Base-by-base conservation (phyloP, 2,113 vertebrate genomes). In the Taurulus bubalis region DNA sequence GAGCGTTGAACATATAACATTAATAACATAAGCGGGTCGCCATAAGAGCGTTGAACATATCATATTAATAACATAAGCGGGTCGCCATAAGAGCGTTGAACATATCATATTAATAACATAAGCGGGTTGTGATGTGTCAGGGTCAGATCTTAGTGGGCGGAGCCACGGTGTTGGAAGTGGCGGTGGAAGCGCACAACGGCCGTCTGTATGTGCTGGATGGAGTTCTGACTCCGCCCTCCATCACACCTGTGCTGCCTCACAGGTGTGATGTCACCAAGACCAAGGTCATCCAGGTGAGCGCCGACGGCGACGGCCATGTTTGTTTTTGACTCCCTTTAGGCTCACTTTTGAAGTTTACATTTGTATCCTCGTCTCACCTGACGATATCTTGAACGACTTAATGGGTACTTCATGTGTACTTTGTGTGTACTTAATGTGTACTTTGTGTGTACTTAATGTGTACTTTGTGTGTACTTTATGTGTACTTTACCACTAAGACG, bases 241-340 rank as follows among this genome's bases (percentile, higher is more conserved):
- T 99, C 16, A 1, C 94, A 66, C 98, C 97, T 0, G 93, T 99
- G 80, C 93, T 99, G 59, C 97, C 97, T 8, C 96, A 96, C 32
- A 89, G 95, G 63, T 99, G 98, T 88, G 96, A 98, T 0, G 55
- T 94, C 56, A 93, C 62, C 0, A 90, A 90, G 86, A 93, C 9
- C 62, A 91, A 93, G 34, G 18, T 91, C 18, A 28, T 84, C 80
- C 75, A 68, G 96, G 98, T 98, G 94, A 84, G 77, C n/a, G 30
- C 24, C 18, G 24, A 10, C 34, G 6, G 34, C 2, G 4, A 30
- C 14, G 8, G 59, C 32, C 32, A 62, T 62, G 3, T 62, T 34
- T 20, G 30, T 62, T 36, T 34, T 4, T 3, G 4, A 47, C 42
- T 16, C 42, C 16, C 42, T 18, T 47, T 47, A 6, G 15, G 6